Percentiles rank a stretch among this genome's conserved stretches.
Conservation (phyloP, 1,140 invertebrate genomes). For the Leptinotarsa undecemlineata region DNA sequence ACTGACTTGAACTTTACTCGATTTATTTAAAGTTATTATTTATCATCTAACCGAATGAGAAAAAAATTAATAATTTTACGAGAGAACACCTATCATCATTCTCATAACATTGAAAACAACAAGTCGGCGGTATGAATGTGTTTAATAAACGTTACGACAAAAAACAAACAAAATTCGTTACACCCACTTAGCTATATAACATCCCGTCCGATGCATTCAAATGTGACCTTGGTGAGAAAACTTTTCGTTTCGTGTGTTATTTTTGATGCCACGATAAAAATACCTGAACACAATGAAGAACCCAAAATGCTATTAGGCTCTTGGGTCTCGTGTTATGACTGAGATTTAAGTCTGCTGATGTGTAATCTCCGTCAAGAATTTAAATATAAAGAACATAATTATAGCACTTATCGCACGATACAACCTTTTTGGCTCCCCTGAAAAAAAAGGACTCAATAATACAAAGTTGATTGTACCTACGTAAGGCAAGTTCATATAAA, state of each 20-base stretch:
- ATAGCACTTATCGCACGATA: background rate
- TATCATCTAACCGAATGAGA: too few species aligned
- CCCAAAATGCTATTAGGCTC: slow-evolving; percentile 3
- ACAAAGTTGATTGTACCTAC: too few species aligned
- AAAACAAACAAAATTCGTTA: background rate
- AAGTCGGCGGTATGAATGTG: too few species aligned
- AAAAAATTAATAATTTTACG: too few species aligned
- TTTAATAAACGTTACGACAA: too few species aligned
- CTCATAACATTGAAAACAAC: too few species aligned
- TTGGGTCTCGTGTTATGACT: background rate
- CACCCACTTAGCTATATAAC: background rate
- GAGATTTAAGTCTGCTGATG: background rate
- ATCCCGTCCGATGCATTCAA: background rate
- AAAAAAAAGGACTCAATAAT: too few species aligned
- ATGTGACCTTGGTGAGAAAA: background rate
- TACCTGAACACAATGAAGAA: slow-evolving; percentile 3
- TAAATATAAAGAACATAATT: background rate
- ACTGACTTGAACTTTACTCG: too few species aligned
- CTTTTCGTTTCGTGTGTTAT: slow-evolving; percentile 6
- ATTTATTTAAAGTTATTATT: too few species aligned
- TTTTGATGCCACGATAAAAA: slow-evolving; percentile 8
- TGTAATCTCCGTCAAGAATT: background rate
- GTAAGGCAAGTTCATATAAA: too few species aligned
- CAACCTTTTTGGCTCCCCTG: too few species aligned
- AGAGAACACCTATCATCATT: too few species aligned